phyloP scores from a whole-genome alignment of 2,888 invertebrate genomes.

The Automeris io region DNA sequence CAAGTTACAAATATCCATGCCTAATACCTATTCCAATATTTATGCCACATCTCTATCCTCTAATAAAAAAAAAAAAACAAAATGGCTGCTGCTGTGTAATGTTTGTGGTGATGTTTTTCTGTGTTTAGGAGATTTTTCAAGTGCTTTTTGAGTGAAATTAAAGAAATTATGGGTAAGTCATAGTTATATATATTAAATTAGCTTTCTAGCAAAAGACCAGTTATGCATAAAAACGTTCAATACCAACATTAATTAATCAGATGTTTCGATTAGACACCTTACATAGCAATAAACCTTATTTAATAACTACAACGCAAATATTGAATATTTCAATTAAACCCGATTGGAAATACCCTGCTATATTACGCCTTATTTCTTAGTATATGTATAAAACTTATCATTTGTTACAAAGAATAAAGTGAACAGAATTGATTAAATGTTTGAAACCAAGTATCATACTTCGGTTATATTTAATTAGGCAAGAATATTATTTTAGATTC shows the following conservation, averaged over 20 bases:
- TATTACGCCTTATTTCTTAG: no score
- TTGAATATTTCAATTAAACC: no score
- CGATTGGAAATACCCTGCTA: no score
- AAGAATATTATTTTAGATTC: background rate
- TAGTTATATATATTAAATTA: conserved; percentile 3
- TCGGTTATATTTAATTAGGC: background rate
- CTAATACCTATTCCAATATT: no score
- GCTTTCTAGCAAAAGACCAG: background rate
- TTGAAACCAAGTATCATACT: no score
- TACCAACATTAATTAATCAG: conserved; percentile 1
- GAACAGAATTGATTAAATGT: no score
- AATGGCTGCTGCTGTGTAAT: conserved; percentile 60
- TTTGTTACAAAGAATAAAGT: no score
- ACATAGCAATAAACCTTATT: no score
- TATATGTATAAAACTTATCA: no score
- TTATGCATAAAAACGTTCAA: background rate
- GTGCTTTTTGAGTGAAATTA: conserved; percentile 34
- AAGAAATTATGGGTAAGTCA: conserved; percentile 57
- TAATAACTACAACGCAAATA: no score
- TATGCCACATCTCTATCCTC: conserved; percentile 9
- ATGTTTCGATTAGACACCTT: conserved; percentile 6
- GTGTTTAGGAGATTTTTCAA: conserved; percentile 39
- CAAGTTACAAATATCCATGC: no score
- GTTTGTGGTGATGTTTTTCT: conserved; percentile 60
- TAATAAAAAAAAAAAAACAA: conserved; percentile 36